phyloP scores from a whole-genome alignment of 2,797 vertebrate species.

The Psittacula derbiana region DNA sequence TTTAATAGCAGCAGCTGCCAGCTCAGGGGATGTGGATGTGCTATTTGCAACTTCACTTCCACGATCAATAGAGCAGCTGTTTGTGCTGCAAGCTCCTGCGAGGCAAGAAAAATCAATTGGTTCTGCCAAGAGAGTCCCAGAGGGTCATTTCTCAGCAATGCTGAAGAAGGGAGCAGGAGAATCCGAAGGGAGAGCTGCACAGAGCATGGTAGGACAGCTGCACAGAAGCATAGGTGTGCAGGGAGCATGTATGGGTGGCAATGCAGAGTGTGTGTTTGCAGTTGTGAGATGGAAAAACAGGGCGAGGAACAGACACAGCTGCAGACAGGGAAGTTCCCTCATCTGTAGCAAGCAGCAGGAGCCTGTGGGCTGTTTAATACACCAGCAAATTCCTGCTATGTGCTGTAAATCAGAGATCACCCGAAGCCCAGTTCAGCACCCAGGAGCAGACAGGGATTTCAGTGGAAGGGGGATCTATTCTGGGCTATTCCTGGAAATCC shows the following conservation, averaged over 20 bases:
- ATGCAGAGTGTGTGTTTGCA: neutral
- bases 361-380: neutral
- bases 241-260: neutral
- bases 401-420: neutral
- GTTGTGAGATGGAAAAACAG: neutral
- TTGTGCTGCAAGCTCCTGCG: neutral
- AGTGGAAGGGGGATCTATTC: neutral
- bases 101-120: neutral
- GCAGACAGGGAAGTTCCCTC: neutral
- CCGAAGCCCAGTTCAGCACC: neutral
- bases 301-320: neutral
- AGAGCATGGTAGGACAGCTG: neutral
- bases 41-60: neutral
- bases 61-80: neutral
- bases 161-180: neutral
- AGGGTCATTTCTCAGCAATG: neutral
- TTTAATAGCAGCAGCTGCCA: neutral
- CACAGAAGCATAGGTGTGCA: neutral
- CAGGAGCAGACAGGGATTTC: neutral
- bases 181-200: accelerated
- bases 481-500: neutral
- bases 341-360: neutral
- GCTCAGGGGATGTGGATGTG: neutral
- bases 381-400: neutral
- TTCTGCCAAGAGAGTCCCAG: neutral